Evolutionary conservation across 2,113 vertebrate species (phyloP).

Genomic region (Leptobrachium leishanense): DNA sequence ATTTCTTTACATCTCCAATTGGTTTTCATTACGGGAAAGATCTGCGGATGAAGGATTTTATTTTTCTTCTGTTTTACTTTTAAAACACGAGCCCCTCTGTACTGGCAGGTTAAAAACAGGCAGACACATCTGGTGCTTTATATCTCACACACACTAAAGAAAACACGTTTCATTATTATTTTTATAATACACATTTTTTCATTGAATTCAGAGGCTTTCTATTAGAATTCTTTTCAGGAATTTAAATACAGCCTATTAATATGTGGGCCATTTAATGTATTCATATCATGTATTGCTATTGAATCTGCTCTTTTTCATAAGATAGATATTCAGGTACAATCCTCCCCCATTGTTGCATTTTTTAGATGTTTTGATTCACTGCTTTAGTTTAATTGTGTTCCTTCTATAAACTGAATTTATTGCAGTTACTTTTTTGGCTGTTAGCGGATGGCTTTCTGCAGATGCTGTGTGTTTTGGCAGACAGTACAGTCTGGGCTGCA

Average conservation of each 20-base stretch:
- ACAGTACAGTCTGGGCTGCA: conserved; percentile 60
- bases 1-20: too few species aligned
- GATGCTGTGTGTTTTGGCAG: conserved; percentile 74
- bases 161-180: neutral
- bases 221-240: neutral
- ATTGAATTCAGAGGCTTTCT: neutral
- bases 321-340: neutral
- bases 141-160: neutral
- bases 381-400: conserved; percentile 6
- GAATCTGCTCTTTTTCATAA: neutral
- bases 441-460: conserved; percentile 50
- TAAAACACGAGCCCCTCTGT: conserved; percentile 14
- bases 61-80: neutral
- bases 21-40: too few species aligned
- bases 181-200: neutral
- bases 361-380: conserved; percentile 5
- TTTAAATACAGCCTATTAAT: neutral
- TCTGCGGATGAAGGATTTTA: neutral
- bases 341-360: neutral
- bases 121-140: conserved; percentile 4
- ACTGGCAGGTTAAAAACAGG: conserved; percentile 2
- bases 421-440: conserved; percentile 59
- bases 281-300: neutral
- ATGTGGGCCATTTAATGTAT: neutral
- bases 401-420: conserved; percentile 32